Evolutionary conservation across 2,797 vertebrate genomes (phyloP), one percentile per base, ranked within the genome.

Genomic region (Aphelocoma californica): DNA sequence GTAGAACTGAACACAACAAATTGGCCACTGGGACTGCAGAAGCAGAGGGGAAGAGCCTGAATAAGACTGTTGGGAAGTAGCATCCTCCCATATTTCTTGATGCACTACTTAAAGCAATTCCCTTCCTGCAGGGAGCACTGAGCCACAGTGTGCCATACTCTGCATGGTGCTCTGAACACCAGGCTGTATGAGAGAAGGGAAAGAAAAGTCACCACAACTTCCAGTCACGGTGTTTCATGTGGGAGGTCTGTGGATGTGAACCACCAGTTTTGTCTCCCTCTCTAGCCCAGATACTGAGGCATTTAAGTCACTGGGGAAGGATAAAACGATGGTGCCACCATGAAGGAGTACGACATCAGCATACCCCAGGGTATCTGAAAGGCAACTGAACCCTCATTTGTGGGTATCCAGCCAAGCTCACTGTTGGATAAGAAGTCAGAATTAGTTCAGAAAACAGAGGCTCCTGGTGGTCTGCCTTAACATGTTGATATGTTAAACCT

Each of bases 171-270:
- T 34, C 50, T 56, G 50, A 64, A 42, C 21, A 71, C 0, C 0
- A 10, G 34, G 34, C 31, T 36, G 6, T 36, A 3, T 13, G 31
- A 62, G 14, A 42, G 34, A 56, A 70, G 8, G 14, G 25, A 56
- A 70, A 31, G 25, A 48, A 23, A 48, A 56, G 21, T 9, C 65
- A 21, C 31, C 31, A 56, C 40, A 42, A 3, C 42, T 62, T 26
- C 36, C 42, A 64, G 73, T 11, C 57, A 42, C 9, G 0, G 0
- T 40, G 40, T 16, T 48, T 26, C 25, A 0, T 4, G 17, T 25
- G 25, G 42, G 18, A 48, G 17, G 31, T 16, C 36, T 23, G 1
- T n/a, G 47, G 62, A 45, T 67, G 23, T 38, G 38, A 60, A 14
- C 16, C 20, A 34, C 24, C 25, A 31, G 9, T 3, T 69, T 18